Percentiles rank a stretch among this genome's conserved stretches.
These are phyloP conservation scores for Eupithecia subumbrata DNA, from an alignment of 2,888 invertebrate species.

Conservation along the genomic window DNA sequence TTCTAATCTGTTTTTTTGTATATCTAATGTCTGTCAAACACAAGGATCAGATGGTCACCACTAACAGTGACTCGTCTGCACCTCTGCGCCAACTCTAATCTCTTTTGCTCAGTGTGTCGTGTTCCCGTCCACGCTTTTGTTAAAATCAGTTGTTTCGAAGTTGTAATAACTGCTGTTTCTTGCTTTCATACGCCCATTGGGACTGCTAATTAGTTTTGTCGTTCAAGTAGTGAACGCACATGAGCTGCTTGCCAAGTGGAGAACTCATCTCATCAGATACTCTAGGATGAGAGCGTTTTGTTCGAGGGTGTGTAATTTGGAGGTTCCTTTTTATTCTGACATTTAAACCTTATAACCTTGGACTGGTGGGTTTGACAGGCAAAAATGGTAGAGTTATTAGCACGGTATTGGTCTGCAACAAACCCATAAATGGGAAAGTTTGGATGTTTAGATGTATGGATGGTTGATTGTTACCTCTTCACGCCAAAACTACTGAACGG, in stretches of 20 bases:
- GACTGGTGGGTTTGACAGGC: not conserved
- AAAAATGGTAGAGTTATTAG: not conserved
- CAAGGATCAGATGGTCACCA: not conserved
- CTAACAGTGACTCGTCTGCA: not conserved
- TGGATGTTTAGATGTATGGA: too few relatives aligned
- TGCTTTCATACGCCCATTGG: constrained; percentile 17
- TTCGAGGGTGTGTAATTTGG: not conserved
- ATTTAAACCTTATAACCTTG: not conserved
- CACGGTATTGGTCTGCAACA: not conserved
- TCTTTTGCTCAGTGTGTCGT: constrained; percentile 1
- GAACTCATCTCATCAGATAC: too few relatives aligned
- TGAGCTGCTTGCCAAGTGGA: constrained; percentile 1
- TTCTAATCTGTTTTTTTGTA: not conserved
- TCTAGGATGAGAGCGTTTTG: not conserved
- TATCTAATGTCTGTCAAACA: not conserved
- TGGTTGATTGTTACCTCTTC: too few relatives aligned
- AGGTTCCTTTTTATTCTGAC: not conserved
- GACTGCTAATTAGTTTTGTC: constrained; percentile 15
- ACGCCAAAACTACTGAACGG: too few relatives aligned
- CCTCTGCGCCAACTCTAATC: not conserved
- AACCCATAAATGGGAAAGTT: too few relatives aligned
- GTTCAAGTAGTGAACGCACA: constrained; percentile 8
- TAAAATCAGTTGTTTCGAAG: constrained; percentile 21
- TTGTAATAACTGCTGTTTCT: constrained; percentile 18
- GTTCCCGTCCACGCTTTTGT: constrained; percentile 6